These are phyloP conservation scores for Zelostemma sp. DNA, from an alignment of 1,140 invertebrate genomes.

Conservation along the genomic window DNA sequence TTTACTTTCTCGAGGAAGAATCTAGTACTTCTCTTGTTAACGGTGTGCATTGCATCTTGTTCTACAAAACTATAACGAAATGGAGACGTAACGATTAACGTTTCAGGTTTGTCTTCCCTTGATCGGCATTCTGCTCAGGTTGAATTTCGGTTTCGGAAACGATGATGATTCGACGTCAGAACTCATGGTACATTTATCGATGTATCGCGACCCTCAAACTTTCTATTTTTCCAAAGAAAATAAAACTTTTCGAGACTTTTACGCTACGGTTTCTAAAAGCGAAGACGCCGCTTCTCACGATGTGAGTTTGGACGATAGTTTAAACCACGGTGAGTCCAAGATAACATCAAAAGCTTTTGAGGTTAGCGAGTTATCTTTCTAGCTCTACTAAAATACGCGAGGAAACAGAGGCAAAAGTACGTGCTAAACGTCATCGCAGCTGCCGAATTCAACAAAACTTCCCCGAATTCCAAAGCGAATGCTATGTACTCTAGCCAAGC, in stretches of 20 bases:
- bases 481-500: too few relatives aligned
- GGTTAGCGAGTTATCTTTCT: too few relatives aligned
- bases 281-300: slow-evolving; percentile 17
- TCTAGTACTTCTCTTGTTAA: slow-evolving; percentile 43
- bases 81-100: slow-evolving; percentile 1
- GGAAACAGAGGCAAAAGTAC: slow-evolving; percentile 45
- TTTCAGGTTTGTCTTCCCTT: slow-evolving; percentile 56
- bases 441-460: too few relatives aligned
- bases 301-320: slow-evolving; percentile 8
- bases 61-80: too few relatives aligned
- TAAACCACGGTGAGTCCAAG: slow-evolving; percentile 27
- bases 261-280: slow-evolving; percentile 31
- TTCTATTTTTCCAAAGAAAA: slow-evolving; percentile 50
- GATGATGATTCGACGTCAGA: too few relatives aligned
- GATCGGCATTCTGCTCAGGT: slow-evolving; percentile 53
- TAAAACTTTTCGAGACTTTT: slow-evolving; percentile 34
- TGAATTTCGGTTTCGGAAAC: slow-evolving; percentile 50
- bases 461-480: too few relatives aligned
- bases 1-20: slow-evolving; percentile 57
- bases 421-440: too few relatives aligned
- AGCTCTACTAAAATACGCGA: slow-evolving; percentile 53
- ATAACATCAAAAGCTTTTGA: too few relatives aligned
- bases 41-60: slow-evolving; percentile 44
- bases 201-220: slow-evolving; percentile 52
- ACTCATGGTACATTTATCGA: slow-evolving; percentile 45